Percentiles rank a stretch among this genome's conserved stretches.
Conservation (phyloP, 2,888 invertebrate species). For the Clostera curtula region DNA sequence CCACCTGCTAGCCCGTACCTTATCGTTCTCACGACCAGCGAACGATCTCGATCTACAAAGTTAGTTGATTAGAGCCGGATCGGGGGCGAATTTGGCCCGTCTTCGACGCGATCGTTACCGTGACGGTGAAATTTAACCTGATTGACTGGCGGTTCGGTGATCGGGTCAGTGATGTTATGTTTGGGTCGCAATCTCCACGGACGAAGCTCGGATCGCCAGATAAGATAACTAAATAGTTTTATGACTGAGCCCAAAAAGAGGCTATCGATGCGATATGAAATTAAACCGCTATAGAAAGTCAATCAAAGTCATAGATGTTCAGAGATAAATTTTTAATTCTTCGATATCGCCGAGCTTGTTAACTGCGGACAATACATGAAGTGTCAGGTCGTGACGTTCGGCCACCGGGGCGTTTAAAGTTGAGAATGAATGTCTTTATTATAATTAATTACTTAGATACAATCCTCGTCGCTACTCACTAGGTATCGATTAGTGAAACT, state of each 20-base stretch:
- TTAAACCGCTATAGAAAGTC: slow-evolving; percentile 64
- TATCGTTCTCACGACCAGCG: slow-evolving; percentile 68
- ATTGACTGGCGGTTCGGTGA: slow-evolving; percentile 53
- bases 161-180: slow-evolving; percentile 55
- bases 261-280: slow-evolving; percentile 50
- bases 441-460: too few relatives aligned
- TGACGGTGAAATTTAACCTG: slow-evolving; percentile 56
- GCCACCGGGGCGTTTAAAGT: too few relatives aligned
- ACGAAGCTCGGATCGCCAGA: slow-evolving; percentile 40
- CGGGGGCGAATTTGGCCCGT: slow-evolving; percentile 55
- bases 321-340: slow-evolving; percentile 32
- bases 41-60: slow-evolving; percentile 68
- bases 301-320: slow-evolving; percentile 48
- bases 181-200: slow-evolving; percentile 46
- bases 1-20: slow-evolving; percentile 59
- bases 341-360: slow-evolving; percentile 7
- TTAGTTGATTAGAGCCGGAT: slow-evolving; percentile 68
- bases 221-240: slow-evolving; percentile 59
- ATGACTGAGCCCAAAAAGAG: slow-evolving; percentile 45
- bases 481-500: too few relatives aligned
- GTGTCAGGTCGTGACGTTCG: slow-evolving; percentile 1
- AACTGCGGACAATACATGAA: slow-evolving; percentile 1
- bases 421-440: too few relatives aligned
- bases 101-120: slow-evolving; percentile 47
- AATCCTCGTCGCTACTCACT: too few relatives aligned